Base-by-base conservation (phyloP, 2,888 invertebrate genomes). In the Dyspetes luteomarginatus region DNA sequence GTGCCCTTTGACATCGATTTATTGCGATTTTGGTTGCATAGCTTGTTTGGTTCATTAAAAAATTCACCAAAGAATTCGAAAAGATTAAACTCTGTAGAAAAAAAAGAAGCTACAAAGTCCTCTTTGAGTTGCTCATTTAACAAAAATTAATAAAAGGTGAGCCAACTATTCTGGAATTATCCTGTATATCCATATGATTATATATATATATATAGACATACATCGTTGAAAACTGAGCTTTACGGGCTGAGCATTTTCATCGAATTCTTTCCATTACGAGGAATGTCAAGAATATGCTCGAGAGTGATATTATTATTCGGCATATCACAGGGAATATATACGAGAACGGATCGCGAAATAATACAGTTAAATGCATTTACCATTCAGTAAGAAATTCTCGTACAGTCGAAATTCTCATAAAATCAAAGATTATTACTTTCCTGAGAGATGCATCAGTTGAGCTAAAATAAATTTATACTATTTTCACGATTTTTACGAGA, bases 181-280 rank as follows among this genome's bases (percentile, higher is more conserved):
- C n/a, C n/a, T n/a, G n/a, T n/a, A n/a, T n/a, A n/a, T n/a, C n/a
- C n/a, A n/a, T n/a, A n/a, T n/a, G n/a, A n/a, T n/a, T n/a, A 80
- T 82, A 83, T 83, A 79, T 81, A 72, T 60, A 36, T 36, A 12
- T 36, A 36, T 36, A 36, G 12, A 36, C 36, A n/a, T 36, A 36
- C 12, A 36, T 36, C 36, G 17, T 48, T 72, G 64, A 77, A 55
- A 55, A 50, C 68, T 67, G 45, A 19, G 65, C 72, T 67, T 55
- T 78, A 64, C 82, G 82, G 83, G 64, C 84, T 82, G 83, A 82
- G 84, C 84, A 87, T 87, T 89, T 88, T 87, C 86, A 86, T 85
- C 83, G 86, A 82, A 89, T 89, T 89, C 88, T 88, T 89, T 85
- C 48, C 81, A 58, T 69, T 65, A 65, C 52, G 73, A 76, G 82